These are phyloP conservation scores for Harpalus rubripes DNA, from an alignment of 2,888 invertebrate genomes.

Conservation along the genomic window DNA sequence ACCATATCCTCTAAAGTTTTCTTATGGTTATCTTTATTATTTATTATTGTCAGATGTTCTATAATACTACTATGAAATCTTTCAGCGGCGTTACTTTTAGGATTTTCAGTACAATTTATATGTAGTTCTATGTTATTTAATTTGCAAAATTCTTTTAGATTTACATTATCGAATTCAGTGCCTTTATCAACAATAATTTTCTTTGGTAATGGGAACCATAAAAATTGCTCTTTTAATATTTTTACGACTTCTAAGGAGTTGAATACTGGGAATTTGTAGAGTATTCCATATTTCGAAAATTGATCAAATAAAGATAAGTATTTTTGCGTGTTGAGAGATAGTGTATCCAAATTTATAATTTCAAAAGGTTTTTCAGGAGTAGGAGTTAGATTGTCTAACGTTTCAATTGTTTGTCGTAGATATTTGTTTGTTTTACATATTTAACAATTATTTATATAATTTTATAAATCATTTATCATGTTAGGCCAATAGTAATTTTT, in stretches of 20 bases:
- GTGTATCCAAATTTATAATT: slow-evolving; percentile 68
- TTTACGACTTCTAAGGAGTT: not conserved
- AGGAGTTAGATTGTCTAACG: slow-evolving; percentile 67
- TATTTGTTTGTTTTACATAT: slow-evolving; percentile 69
- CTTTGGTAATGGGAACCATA: not conserved
- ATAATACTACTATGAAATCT: not conserved
- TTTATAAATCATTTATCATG: not conserved
- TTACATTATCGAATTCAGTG: too few relatives aligned
- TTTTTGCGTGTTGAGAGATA: not conserved
- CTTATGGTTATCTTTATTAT: not conserved
- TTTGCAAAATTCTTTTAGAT: too few relatives aligned
- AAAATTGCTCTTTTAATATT: not conserved
- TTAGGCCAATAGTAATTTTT: slow-evolving; percentile 3
- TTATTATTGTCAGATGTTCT: not conserved
- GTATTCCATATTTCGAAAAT: slow-evolving; percentile 2
- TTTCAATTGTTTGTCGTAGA: slow-evolving; percentile 69
- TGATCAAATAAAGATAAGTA: not conserved
- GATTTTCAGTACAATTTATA: not conserved
- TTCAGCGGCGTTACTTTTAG: not conserved
- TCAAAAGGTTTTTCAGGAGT: slow-evolving; percentile 68
- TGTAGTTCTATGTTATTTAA: not conserved
- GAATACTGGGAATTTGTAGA: not conserved
- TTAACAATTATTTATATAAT: slow-evolving; percentile 61
- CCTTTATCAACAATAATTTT: not conserved
- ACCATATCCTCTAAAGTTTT: not conserved